Base-by-base conservation (phyloP, 37 sponge, comb jelly and placozoan genomes). In the Bolinopsis microptera region DNA sequence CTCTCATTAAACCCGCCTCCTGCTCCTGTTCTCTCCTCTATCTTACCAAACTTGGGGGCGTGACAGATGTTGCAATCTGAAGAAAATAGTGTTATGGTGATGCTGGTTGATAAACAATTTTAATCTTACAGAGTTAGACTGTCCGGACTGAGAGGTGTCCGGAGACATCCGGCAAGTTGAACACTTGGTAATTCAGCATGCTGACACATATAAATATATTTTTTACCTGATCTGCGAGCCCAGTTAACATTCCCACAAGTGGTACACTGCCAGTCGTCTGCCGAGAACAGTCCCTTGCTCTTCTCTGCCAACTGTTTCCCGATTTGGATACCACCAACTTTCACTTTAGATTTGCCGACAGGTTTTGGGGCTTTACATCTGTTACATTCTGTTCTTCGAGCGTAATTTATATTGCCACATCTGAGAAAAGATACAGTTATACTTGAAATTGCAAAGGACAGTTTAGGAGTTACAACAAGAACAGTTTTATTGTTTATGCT, bases 221-320 rank as follows among this genome's bases (percentile, higher is more conserved):
- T 92, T 8, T 36, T 26, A 69, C 76, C 93, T 35, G 69, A 39
- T n/a, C 99, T 69, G 0, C 99, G 68, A n/a, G 99, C 96, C 99
- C 99, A 98, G 94, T 98, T 98, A 22, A 98, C 96, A 94, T 98
- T 98, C 0, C 97, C 97, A 93, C 99, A 98, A 95, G 93, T 96
- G 32, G 97, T 82, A 68, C 99, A 98, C 92, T 97, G 97, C 99
- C 99, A 98, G 93, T 98, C 99, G 0, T 98, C 97, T 93, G 97
- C 96, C 83, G 97, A 96, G 94, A 98, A 98, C 22, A 98, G 96
- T 3, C 99, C 99, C 13, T 96, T 97, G 94, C 99, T 98, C 88
- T 97, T 97, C 37, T 92, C 90, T 25, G 99, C 99, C 69, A 96
- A 93, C 18, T 94, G 92, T 86, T 96, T 97, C 31, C 99, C 99